Percentiles rank a stretch among this genome's conserved stretches.
phyloP scores from a whole-genome alignment of 2,113 vertebrate species.

The Thamnophis sirtalis region DNA sequence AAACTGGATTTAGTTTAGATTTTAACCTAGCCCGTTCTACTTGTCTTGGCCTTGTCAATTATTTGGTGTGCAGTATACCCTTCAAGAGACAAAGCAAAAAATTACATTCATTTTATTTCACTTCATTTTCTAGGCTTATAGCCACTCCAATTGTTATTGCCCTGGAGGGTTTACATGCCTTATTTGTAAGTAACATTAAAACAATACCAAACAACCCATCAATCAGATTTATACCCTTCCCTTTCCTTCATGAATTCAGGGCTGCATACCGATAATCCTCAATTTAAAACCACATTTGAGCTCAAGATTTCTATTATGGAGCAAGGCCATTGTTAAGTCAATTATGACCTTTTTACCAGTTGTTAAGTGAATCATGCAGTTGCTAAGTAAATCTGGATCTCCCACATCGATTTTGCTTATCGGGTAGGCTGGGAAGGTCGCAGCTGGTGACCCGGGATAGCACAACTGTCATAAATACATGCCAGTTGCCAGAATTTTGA shows the following conservation, averaged over 20 bases:
- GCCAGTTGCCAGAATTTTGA: too few species aligned
- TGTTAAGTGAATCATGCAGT: too few species aligned
- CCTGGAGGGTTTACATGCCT: not conserved
- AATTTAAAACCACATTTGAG: too few species aligned
- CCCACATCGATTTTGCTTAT: too few species aligned
- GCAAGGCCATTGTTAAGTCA: too few species aligned
- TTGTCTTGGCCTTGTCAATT: not conserved
- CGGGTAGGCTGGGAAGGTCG: too few species aligned
- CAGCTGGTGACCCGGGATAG: too few species aligned
- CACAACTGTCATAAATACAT: too few species aligned
- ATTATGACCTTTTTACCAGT: too few species aligned
- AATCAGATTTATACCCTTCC: not conserved
- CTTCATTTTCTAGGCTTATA: not conserved
- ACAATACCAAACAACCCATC: not conserved
- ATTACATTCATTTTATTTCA: not conserved
- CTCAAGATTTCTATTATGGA: too few species aligned
- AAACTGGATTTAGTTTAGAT: not conserved
- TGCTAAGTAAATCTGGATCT: too few species aligned
- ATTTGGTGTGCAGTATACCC: not conserved
- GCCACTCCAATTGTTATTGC: not conserved
- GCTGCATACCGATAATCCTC: not conserved
- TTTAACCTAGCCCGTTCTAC: not conserved
- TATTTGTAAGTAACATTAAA: not conserved
- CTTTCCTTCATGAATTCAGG: not conserved
- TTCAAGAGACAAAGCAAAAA: not conserved